phyloP scores from a whole-genome alignment of 2,797 vertebrate genomes.

The Anolis apletophallus region DNA sequence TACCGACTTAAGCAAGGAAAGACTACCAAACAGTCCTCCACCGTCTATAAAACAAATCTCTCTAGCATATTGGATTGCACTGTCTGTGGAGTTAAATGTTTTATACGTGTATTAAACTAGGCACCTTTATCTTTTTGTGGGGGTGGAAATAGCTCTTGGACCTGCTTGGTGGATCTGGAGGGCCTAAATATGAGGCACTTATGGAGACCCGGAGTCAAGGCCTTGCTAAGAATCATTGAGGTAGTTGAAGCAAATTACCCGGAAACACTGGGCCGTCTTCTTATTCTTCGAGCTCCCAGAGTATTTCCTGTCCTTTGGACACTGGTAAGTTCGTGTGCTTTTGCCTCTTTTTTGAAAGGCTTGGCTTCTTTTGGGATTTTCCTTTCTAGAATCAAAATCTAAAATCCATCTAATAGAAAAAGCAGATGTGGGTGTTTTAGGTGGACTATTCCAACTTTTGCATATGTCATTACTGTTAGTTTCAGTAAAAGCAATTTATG shows the following conservation, averaged over 20 bases:
- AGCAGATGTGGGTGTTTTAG: too few relatives aligned
- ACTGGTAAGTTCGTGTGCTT: conserved; percentile 77
- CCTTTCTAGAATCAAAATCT: conserved; percentile 19
- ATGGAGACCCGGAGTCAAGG: conserved; percentile 89
- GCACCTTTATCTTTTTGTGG: neutral
- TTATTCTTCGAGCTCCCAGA: conserved; percentile 87
- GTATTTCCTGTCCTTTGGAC: conserved; percentile 93
- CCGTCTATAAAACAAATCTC: neutral
- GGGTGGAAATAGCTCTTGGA: conserved; percentile 82
- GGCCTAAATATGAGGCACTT: conserved; percentile 90
- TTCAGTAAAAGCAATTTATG: neutral
- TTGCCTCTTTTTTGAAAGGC: neutral
- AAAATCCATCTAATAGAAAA: neutral
- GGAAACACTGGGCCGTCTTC: conserved; percentile 87
- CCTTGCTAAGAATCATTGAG: conserved; percentile 88
- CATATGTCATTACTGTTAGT: neutral
- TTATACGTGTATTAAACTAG: neutral
- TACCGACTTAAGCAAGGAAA: neutral
- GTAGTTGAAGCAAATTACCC: conserved; percentile 92
- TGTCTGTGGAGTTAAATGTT: neutral
- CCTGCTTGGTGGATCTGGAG: conserved; percentile 89
- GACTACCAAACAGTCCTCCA: neutral
- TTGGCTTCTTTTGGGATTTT: neutral
- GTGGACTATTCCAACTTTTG: neutral
- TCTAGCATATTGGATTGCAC: neutral